A percentile compares a stretch with the other conserved stretches of the same genome.
Conservation (phyloP, 2,797 vertebrate genomes). For the Heteromormyrus szaboi region DNA sequence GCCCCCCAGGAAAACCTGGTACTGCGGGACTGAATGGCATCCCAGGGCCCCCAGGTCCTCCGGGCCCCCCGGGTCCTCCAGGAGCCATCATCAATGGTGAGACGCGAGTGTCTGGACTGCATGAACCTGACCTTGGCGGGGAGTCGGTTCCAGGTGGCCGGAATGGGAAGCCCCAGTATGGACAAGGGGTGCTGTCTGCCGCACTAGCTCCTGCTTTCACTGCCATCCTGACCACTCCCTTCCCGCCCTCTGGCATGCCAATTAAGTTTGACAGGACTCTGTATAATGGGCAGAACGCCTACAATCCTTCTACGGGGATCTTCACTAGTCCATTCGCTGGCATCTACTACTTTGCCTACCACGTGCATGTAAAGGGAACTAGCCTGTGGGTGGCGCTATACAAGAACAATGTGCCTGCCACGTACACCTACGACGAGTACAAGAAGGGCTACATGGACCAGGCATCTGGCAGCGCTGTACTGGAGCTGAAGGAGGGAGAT, state of each 20-base stretch:
- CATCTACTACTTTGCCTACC: slow-evolving; percentile 97
- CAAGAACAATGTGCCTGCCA: slow-evolving; percentile 98
- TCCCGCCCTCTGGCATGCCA: slow-evolving; percentile 90
- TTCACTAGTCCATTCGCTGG: slow-evolving; percentile 90
- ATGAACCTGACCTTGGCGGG: slow-evolving; percentile 74
- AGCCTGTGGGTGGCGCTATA: slow-evolving; percentile 97
- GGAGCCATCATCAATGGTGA: slow-evolving; percentile 69
- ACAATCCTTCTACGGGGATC: slow-evolving; percentile 83
- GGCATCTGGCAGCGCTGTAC: slow-evolving; percentile 92
- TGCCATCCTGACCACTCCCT: slow-evolving; percentile 87
- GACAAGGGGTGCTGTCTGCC: slow-evolving; percentile 77
- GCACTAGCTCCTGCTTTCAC: slow-evolving; percentile 86
- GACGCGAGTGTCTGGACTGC: slow-evolving; percentile 74
- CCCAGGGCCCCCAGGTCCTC: slow-evolving; percentile 76
- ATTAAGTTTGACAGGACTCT: slow-evolving; percentile 96
- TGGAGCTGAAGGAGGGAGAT: slow-evolving; percentile 93
- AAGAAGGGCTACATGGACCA: slow-evolving; percentile 99
- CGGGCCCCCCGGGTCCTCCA: slow-evolving; percentile 81
- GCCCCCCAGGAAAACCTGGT: slow-evolving; percentile 81
- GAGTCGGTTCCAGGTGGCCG: slow-evolving; percentile 70
- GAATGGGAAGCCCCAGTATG: slow-evolving; percentile 75
- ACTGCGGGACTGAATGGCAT: slow-evolving; percentile 73
- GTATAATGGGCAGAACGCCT: slow-evolving; percentile 93
- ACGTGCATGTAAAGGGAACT: slow-evolving; percentile 96
- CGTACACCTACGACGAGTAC: slow-evolving; percentile 97